Evolutionary conservation across 2,797 vertebrate genomes (phyloP), one percentile per base, ranked within the genome.

Genomic region (Labroides dimidiatus): DNA sequence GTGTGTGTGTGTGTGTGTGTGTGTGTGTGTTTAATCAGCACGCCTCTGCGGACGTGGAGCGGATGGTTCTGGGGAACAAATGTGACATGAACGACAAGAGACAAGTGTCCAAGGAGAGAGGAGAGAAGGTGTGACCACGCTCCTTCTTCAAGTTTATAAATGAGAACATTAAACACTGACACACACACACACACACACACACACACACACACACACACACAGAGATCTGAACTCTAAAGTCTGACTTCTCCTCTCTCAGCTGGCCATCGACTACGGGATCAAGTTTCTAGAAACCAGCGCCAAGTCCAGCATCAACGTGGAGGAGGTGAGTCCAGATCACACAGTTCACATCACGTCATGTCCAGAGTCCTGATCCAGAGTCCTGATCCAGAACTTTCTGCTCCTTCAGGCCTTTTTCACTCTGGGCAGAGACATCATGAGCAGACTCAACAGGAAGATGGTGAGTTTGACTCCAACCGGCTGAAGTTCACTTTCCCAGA

Each of bases 11-110:
- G 44, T 63, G 12, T 37, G 11, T 12, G 10, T 45, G n/a, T 53
- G 16, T 72, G 44, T 63, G 12, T 37, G 11, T 75, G 4, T 9
- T 75, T 27, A 49, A 78, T 30, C 87, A 99, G 97, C 97, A 99
- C 20, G 97, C 97, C 1, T 97, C 97, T 17, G 95, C 97, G 30
- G 97, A 99, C 33, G 97, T 99, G 66, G 97, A 99, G 92, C 93
- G 95, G 76, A 99, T 99, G 97, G 93, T 99, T 80, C 91, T 99
- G 72, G 97, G 97, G 47, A 99, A 99, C 91, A 99, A 99, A 83
- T 98, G 96, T 71, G 97, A 99, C 86, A 97, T 99, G 96, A 97
- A 98, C 63, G 96, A 98, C 79, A 97, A 94, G 90, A 95, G 97
- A 92, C 97, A 97, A 90, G 97, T 99, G 61, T 97, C 97, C 17